Evolutionary conservation across 2,797 vertebrate species (phyloP), one percentile per base, ranked within the genome.

Genomic region (Synanceia verrucosa): DNA sequence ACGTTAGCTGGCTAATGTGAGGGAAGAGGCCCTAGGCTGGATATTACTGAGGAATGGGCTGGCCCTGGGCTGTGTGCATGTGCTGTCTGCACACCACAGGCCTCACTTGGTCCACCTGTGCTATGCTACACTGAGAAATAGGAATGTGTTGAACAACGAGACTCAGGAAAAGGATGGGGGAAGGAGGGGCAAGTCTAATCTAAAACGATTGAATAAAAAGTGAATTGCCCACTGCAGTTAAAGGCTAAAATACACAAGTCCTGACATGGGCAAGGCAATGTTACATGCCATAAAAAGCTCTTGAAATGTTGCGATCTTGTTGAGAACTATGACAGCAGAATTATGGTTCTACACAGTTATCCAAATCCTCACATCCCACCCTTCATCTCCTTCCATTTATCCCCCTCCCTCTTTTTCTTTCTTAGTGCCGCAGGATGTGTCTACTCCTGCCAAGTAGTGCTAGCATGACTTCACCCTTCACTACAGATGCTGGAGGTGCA

Each of bases 41-140:
- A 92, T 88, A 89, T 92, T 88, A 92, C 73, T 79, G 73, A 90
- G 88, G 89, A 93, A 91, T 89, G 87, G 85, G 71, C 75, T 86
- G 76, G 85, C 82, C 73, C 39, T 74, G 71, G 84, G 88, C 82
- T 86, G 83, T 89, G 78, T 89, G 76, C 81, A 56, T 85, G 85
- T 83, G 76, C 83, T 80, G 81, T 85, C 63, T 33, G 83, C 37
- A 37, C 75, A 83, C 80, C 80, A 76, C 60, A 41, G 14, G 73
- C 65, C 85, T 72, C 59, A 53, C 71, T 84, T 84, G 79, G 88
- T 90, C 90, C 93, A 95, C 93, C 94, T 94, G 93, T 92, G 89
- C 88, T 90, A 93, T 92, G 92, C 89, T 91, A 91, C 89, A 91
- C 62, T 91, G 90, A 89, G 71, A 82, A 90, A 90, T 68, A 92